Percentiles rank a stretch among this genome's conserved stretches.
phyloP scores from a whole-genome alignment of 1,140 invertebrate genomes.

The Eciton burchellii region DNA sequence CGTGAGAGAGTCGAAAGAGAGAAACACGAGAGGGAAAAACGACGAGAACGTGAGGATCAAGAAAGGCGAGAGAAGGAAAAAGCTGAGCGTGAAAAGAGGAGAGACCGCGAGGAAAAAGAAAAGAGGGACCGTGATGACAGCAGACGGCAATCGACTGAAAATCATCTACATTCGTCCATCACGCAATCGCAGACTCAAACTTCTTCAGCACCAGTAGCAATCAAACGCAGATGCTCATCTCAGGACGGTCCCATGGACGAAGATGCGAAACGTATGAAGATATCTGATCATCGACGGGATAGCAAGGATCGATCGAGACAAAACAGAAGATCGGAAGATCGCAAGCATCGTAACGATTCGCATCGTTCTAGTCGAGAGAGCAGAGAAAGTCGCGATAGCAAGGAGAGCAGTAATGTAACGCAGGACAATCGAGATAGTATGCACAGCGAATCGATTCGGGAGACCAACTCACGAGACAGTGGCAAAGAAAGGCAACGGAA shows the following conservation, averaged over 20 bases:
- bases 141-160: slow-evolving; percentile 76
- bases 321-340: slow-evolving; percentile 83
- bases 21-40: slow-evolving; percentile 70
- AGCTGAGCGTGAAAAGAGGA: slow-evolving; percentile 67
- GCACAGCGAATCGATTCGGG: slow-evolving; percentile 66
- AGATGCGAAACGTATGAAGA: slow-evolving; percentile 90
- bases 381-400: slow-evolving; percentile 81
- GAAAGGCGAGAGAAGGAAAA: slow-evolving; percentile 75
- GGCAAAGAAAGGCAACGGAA: slow-evolving; percentile 81
- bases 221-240: slow-evolving; percentile 91
- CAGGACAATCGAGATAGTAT: slow-evolving; percentile 75
- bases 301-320: slow-evolving; percentile 89
- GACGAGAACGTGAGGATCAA: slow-evolving; percentile 74
- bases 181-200: slow-evolving; percentile 73
- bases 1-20: slow-evolving; percentile 62
- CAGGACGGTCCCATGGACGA: slow-evolving; percentile 90
- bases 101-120: slow-evolving; percentile 74
- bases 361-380: slow-evolving; percentile 82
- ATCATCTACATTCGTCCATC: slow-evolving; percentile 77
- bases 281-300: slow-evolving; percentile 88
- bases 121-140: slow-evolving; percentile 69
- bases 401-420: slow-evolving; percentile 74
- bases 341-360: slow-evolving; percentile 83
- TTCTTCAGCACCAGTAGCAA: slow-evolving; percentile 88
- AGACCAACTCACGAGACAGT: slow-evolving; percentile 77